A percentile compares a stretch with the other conserved stretches of the same genome.
Conservation (phyloP, 2,113 vertebrate species). For the Shinisaurus crocodilurus region DNA sequence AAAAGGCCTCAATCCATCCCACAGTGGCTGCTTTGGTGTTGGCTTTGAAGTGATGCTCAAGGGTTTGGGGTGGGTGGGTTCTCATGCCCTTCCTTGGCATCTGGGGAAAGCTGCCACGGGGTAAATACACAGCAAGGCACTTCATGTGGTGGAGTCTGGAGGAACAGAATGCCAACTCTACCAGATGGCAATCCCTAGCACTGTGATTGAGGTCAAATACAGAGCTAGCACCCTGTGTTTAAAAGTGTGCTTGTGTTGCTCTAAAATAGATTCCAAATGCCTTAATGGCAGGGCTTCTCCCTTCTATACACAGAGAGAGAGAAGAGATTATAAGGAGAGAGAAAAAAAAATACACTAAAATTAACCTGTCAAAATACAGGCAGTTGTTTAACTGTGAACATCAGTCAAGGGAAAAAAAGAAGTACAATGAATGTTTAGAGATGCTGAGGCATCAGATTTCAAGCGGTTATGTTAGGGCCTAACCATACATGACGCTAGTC, state of each 20-base stretch:
- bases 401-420: not conserved
- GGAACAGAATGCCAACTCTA: not conserved
- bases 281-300: not conserved
- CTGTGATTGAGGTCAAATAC: not conserved
- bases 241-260: not conserved
- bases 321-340: conserved; percentile 49
- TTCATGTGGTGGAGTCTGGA: not conserved
- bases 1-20: not conserved
- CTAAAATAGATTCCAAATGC: conserved; percentile 23
- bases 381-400: not conserved
- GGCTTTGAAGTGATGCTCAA: not conserved
- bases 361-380: conserved; percentile 60
- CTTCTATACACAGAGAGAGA: not conserved
- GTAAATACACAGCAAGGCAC: not conserved
- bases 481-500: not conserved
- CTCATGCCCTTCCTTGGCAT: conserved; percentile 4
- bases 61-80: not conserved
- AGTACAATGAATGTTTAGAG: conserved; percentile 2
- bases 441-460: not conserved
- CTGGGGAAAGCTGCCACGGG: not conserved
- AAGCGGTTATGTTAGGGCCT: not conserved
- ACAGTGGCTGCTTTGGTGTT: not conserved
- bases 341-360: conserved; percentile 59
- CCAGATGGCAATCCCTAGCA: not conserved
- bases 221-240: conserved; percentile 10